Percentiles rank a stretch among this genome's conserved stretches.
These are phyloP conservation scores for Aphidius gifuensis DNA, from an alignment of 1,140 invertebrate species.

Conservation along the genomic window DNA sequence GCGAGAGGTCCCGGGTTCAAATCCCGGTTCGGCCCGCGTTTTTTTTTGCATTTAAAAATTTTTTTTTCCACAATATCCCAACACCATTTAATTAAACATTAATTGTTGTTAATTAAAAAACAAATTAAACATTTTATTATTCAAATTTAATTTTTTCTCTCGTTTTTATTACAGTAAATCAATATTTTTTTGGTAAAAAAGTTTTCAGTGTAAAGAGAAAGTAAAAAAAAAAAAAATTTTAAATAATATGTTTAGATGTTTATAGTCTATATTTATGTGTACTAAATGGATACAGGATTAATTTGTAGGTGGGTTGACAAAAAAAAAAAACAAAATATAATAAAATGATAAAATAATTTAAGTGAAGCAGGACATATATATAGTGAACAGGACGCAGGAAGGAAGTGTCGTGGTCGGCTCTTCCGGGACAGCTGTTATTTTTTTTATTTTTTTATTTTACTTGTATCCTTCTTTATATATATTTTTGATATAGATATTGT, in stretches of 20 bases:
- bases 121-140: no score
- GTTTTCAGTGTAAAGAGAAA: no score
- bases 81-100: no score
- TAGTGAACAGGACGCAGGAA: slow-evolving; percentile 44
- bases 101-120: no score
- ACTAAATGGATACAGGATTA: neutral
- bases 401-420: slow-evolving; percentile 55
- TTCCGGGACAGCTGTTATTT: slow-evolving; percentile 51
- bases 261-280: neutral
- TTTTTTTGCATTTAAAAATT: no score
- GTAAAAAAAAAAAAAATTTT: no score
- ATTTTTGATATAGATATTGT: slow-evolving; percentile 31
- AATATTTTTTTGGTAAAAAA: no score
- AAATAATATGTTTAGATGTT: no score
- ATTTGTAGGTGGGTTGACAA: neutral
- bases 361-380: slow-evolving; percentile 23
- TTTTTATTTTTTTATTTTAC: neutral
- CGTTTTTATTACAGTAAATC: no score
- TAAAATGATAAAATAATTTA: slow-evolving; percentile 8
- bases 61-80: no score
- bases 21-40: slow-evolving; percentile 21
- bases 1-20: slow-evolving; percentile 33
- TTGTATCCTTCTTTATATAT: slow-evolving; percentile 32
- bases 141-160: no score
- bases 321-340: neutral